These are phyloP conservation scores for Ruditapes philippinarum DNA, from an alignment of 1,140 invertebrate species.

Conservation along the genomic window DNA sequence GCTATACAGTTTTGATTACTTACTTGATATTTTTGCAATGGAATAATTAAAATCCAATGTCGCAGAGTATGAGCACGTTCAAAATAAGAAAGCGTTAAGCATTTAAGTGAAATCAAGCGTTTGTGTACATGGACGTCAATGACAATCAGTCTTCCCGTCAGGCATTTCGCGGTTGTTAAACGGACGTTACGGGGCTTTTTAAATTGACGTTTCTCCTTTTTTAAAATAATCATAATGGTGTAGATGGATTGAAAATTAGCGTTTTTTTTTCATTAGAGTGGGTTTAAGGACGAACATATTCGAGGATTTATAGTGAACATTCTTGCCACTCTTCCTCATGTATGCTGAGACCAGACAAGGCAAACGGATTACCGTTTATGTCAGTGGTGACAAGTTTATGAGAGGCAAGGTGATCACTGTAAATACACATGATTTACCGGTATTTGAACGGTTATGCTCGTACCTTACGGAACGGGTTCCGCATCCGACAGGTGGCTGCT, in stretches of 20 bases:
- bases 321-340: neutral
- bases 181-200: constrained; percentile 36
- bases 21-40: neutral
- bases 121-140: constrained; percentile 58
- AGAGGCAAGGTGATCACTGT: constrained; percentile 40
- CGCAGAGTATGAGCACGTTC: constrained; percentile 28
- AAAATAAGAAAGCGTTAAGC: neutral
- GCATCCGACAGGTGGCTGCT: constrained; percentile 26
- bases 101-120: constrained; percentile 50
- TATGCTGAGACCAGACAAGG: constrained; percentile 11
- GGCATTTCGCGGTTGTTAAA: constrained; percentile 54
- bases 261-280: neutral
- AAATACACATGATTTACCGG: constrained; percentile 36
- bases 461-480: constrained; percentile 35
- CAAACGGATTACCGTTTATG: constrained; percentile 47
- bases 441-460: constrained; percentile 29
- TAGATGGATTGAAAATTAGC: neutral
- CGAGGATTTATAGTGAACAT: neutral
- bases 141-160: constrained; percentile 55
- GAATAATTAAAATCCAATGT: neutral
- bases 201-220: neutral
- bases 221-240: neutral
- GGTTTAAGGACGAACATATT: neutral
- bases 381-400: constrained; percentile 36
- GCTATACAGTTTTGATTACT: constrained; percentile 15